Conservation (phyloP, 2,113 vertebrate species). For the Poeciliopsis turrubarensis region DNA sequence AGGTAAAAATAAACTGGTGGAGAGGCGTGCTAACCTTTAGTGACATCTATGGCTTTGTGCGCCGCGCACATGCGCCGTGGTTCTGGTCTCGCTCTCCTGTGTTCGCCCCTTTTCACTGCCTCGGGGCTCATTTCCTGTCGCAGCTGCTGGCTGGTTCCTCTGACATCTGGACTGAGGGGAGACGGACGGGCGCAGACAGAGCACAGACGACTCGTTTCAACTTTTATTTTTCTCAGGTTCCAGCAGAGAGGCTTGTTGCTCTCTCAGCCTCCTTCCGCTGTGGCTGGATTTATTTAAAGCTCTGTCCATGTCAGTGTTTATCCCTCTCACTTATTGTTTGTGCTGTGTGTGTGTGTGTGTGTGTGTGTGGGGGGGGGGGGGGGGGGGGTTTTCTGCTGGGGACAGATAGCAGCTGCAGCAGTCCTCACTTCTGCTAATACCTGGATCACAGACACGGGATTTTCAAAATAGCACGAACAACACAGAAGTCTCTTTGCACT, state of each 20-base stretch:
- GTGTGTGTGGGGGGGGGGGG: not conserved
- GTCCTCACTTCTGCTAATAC: constrained; percentile 5
- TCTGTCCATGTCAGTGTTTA: constrained; percentile 33
- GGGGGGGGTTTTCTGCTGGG: constrained; percentile 11
- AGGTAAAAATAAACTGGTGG: constrained; percentile 33
- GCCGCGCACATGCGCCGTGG: constrained; percentile 41
- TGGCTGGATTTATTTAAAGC: constrained; percentile 58
- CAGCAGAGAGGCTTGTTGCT: constrained; percentile 35
- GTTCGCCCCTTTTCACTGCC: constrained; percentile 69
- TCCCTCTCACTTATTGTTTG: constrained; percentile 14
- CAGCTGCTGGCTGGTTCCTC: constrained; percentile 75
- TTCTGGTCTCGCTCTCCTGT: constrained; percentile 44
- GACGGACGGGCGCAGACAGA: constrained; percentile 53
- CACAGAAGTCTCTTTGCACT: not conserved
- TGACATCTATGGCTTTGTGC: constrained; percentile 4
- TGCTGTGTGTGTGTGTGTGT: not conserved
- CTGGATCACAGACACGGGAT: constrained; percentile 13
- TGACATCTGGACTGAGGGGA: constrained; percentile 74
- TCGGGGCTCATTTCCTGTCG: constrained; percentile 70
- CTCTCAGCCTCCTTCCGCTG: constrained; percentile 48
- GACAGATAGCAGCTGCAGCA: constrained; percentile 35
- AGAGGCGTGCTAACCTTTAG: constrained; percentile 2
- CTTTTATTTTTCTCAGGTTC: constrained; percentile 52
- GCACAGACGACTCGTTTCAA: constrained; percentile 51
- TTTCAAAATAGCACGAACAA: not conserved